These are phyloP conservation scores for Euleptes europaea DNA, from an alignment of 2,113 vertebrate genomes.

Conservation along the genomic window DNA sequence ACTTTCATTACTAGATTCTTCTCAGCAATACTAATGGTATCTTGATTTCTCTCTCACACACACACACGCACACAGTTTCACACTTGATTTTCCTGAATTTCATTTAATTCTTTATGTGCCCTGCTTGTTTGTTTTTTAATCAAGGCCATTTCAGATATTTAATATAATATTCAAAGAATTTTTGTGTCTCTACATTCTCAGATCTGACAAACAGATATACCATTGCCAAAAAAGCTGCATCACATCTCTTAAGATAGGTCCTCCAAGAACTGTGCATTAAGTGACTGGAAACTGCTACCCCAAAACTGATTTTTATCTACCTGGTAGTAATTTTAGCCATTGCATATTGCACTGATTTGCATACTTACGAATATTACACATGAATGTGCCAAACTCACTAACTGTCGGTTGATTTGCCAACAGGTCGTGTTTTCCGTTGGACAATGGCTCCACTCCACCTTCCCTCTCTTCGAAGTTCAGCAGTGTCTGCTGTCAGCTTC, in stretches of 20 bases:
- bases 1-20: slow-evolving; percentile 4
- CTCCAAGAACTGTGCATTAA: not conserved
- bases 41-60: not conserved
- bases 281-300: too few species aligned
- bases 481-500: not conserved
- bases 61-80: not conserved
- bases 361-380: not conserved
- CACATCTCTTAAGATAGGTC: not conserved
- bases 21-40: not conserved
- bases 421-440: not conserved
- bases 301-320: not conserved
- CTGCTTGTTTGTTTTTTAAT: not conserved
- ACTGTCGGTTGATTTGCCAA: not conserved
- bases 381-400: not conserved
- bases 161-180: not conserved
- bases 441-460: not conserved
- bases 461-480: not conserved
- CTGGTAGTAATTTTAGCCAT: not conserved
- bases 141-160: not conserved
- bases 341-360: not conserved
- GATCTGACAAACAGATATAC: not conserved
- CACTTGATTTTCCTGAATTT: not conserved
- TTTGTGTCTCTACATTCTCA: not conserved
- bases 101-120: not conserved
- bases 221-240: not conserved